Base-by-base conservation (phyloP, 2,113 vertebrate genomes). In the Amblyopsis rosae region DNA sequence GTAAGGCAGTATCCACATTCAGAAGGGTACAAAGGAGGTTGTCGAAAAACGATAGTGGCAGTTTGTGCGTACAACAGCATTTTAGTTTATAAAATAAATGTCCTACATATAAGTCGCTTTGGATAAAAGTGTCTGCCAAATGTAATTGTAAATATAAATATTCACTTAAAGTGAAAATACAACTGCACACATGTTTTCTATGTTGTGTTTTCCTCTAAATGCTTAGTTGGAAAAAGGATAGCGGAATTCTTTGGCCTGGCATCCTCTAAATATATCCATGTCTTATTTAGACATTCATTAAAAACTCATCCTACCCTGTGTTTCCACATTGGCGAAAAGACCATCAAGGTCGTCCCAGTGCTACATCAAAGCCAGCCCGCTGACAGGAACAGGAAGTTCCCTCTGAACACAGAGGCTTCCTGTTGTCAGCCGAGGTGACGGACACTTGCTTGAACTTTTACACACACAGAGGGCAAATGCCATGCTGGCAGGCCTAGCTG, bases 371-470 rank as follows among this genome's bases (percentile, higher is more conserved):
- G 89, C 78, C 7, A 17, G 67, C 87, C 86, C 87, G 83, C 89
- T 85, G 86, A 90, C 85, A 90, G 90, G 90, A 91, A 91, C 89
- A 86, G 89, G 89, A 91, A 88, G 88, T 84, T 90, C 82, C 87
- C 76, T 82, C 86, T 71, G 83, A 88, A 80, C 86, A 83, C 87
- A 90, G 84, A 84, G 26, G 79, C 87, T 91, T 92, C 91, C 89
- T 91, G 90, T 92, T 92, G 90, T 92, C 89, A 83, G 82, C 85
- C 62, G 71, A 90, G 87, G 87, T 91, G 91, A 91, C 81, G 83
- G 89, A 89, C 85, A 87, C 86, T 90, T 91, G 88, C 87, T 89
- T 91, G 83, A 90, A 91, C 86, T 88, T 41, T 17, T 67, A 35
- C 67, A 81, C 69, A 82, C 74, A 89, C 74, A 76, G 76, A 5